phyloP scores from a whole-genome alignment of 2,797 vertebrate species.

The Capromys pilorides region DNA sequence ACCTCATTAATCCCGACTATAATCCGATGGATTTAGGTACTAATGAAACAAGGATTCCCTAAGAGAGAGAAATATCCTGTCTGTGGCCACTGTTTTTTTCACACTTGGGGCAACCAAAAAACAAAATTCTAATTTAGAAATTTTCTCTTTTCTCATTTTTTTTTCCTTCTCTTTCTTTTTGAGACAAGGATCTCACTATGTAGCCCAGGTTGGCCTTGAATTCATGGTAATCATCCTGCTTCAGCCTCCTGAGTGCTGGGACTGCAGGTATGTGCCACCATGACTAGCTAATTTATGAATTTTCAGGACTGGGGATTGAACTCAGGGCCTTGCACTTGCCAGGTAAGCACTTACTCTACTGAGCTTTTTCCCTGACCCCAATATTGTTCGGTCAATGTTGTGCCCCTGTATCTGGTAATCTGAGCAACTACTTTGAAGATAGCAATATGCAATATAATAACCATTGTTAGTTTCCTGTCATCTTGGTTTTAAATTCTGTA shows the following conservation, averaged over 20 bases:
- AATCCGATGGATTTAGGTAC: not conserved
- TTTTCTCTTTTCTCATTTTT: not conserved
- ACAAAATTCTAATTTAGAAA: constrained; percentile 8
- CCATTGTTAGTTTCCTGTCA: too few relatives aligned
- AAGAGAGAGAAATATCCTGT: constrained; percentile 24
- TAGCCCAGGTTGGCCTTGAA: not conserved
- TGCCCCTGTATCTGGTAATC: too few relatives aligned
- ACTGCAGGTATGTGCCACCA: not conserved
- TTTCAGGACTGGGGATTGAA: not conserved
- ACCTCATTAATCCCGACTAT: not conserved
- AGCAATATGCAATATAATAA: too few relatives aligned
- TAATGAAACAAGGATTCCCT: not conserved
- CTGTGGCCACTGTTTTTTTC: not conserved
- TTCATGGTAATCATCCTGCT: not conserved
- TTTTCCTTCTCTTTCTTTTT: not conserved
- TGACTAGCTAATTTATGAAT: not conserved
- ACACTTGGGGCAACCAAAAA: constrained; percentile 1
- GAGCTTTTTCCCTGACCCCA: too few relatives aligned
- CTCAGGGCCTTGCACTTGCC: too few relatives aligned
- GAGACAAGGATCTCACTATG: not conserved
- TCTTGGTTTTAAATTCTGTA: too few relatives aligned
- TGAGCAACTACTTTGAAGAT: too few relatives aligned
- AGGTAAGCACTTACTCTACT: too few relatives aligned
- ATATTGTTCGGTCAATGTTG: too few relatives aligned
- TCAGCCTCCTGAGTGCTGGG: not conserved